Percentiles rank a stretch among this genome's conserved stretches.
Conservation (phyloP, 1,140 invertebrate species). For the Drosophila equinoxialis region DNA sequence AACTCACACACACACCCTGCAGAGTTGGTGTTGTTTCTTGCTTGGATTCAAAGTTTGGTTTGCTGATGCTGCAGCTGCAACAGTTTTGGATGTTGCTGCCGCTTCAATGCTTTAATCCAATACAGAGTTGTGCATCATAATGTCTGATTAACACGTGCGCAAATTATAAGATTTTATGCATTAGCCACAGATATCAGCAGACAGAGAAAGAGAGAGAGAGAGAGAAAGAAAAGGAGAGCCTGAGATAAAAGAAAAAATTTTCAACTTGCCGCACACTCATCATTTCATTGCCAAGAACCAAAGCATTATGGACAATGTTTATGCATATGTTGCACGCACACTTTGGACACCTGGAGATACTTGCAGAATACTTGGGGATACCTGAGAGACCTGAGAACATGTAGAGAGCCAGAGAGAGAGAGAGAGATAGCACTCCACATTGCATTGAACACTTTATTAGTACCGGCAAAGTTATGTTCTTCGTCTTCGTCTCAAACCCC, state of each 20-base stretch:
- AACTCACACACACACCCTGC: constrained; percentile 23
- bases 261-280: constrained; percentile 62
- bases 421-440: background rate
- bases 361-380: background rate
- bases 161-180: constrained; percentile 82
- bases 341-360: constrained; percentile 39
- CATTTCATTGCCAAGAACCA: constrained; percentile 37
- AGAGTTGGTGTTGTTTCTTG: constrained; percentile 14
- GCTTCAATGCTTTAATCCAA: constrained; percentile 37
- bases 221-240: constrained; percentile 14
- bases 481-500: background rate
- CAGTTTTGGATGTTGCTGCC: constrained; percentile 13
- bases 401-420: no score
- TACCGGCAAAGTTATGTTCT: constrained; percentile 7
- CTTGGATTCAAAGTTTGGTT: background rate
- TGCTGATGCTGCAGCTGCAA: constrained; percentile 41
- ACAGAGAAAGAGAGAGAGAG: background rate
- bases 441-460: constrained; percentile 14
- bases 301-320: constrained; percentile 67
- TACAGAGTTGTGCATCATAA: constrained; percentile 57
- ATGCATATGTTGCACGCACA: constrained; percentile 71
- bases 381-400: background rate
- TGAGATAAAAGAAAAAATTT: constrained; percentile 75
- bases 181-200: constrained; percentile 77
- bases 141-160: constrained; percentile 81